These are phyloP conservation scores for Drosophila funebris DNA, from an alignment of 1,140 invertebrate genomes.

Conservation along the genomic window DNA sequence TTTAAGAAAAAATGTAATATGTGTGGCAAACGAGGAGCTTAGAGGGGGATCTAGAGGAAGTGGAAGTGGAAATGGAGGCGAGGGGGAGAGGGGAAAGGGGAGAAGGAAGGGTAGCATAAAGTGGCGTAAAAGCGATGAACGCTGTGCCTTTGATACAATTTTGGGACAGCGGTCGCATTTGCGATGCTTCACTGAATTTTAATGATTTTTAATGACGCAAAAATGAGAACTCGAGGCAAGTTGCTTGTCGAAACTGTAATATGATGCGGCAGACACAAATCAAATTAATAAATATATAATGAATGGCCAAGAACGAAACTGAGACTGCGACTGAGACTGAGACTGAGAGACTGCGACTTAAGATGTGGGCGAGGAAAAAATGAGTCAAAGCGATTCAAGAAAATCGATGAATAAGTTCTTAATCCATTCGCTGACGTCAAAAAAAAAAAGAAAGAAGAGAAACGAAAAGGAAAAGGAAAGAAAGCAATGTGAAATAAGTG, in stretches of 20 bases:
- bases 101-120: slow-evolving; percentile 3
- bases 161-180: slow-evolving; percentile 66
- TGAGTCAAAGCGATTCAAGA: not conserved
- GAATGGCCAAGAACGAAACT: not conserved
- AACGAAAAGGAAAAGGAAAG: slow-evolving; percentile 9
- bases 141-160: slow-evolving; percentile 32
- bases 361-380: not conserved
- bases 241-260: not conserved
- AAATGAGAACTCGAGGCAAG: slow-evolving; percentile 4
- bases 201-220: slow-evolving; percentile 70
- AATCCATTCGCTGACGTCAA: slow-evolving; percentile 56
- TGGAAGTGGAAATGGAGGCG: too few species aligned
- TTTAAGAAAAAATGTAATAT: slow-evolving; percentile 46
- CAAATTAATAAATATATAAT: slow-evolving; percentile 66
- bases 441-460: not conserved
- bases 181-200: slow-evolving; percentile 63
- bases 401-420: slow-evolving; percentile 65
- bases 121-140: slow-evolving; percentile 34
- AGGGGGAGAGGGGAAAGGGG: not conserved
- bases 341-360: not conserved
- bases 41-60: too few species aligned
- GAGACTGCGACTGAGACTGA: not conserved
- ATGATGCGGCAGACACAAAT: slow-evolving; percentile 18
- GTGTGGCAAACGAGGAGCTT: not conserved
- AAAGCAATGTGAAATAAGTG: slow-evolving; percentile 20